These are phyloP conservation scores for Metallyticus violacea DNA, from an alignment of 2,888 invertebrate genomes.

Conservation along the genomic window DNA sequence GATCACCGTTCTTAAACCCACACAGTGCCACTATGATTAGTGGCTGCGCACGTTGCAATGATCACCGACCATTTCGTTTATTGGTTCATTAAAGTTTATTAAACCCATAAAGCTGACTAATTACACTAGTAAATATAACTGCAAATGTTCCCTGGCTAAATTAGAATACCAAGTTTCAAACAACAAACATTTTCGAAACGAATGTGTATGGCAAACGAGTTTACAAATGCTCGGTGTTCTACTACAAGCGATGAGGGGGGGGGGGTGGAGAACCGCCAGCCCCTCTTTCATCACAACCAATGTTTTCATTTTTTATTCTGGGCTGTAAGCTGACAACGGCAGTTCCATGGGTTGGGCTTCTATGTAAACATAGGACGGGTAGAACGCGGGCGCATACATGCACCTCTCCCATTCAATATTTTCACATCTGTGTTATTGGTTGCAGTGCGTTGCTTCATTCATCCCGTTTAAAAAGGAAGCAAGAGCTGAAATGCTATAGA, in stretches of 20 bases:
- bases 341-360: too few species aligned
- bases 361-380: background rate
- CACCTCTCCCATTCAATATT: background rate
- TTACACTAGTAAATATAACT: background rate
- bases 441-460: background rate
- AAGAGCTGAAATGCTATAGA: too few species aligned
- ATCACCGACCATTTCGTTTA: background rate
- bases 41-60: background rate
- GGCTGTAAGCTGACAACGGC: background rate
- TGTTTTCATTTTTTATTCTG: background rate
- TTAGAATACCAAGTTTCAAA: background rate
- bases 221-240: too few species aligned
- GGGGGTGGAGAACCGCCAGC: too few species aligned
- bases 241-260: background rate
- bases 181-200: background rate
- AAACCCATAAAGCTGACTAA: background rate
- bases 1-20: background rate
- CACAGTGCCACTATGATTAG: background rate
- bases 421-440: background rate
- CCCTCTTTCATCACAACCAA: too few species aligned
- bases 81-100: conserved; percentile 2
- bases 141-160: background rate
- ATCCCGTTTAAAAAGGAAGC: background rate
- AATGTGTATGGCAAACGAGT: background rate
- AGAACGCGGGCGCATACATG: too few species aligned